phyloP scores from a whole-genome alignment of 2,888 invertebrate genomes.

The Drosophila siamana region DNA sequence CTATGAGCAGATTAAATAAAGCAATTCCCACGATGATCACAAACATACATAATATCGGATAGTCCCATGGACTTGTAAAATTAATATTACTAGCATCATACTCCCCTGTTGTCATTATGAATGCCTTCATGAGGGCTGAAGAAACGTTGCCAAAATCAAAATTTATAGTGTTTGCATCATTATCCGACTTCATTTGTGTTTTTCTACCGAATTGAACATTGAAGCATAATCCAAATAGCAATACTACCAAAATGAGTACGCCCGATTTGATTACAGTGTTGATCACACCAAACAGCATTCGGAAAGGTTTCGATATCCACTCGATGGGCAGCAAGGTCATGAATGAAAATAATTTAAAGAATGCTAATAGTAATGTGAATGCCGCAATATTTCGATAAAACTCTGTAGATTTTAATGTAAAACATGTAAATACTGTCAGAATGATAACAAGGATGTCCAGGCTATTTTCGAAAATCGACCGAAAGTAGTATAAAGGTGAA shows the following conservation, averaged over 20 bases:
- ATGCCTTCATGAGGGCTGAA: not conserved
- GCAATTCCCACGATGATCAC: conserved; percentile 9
- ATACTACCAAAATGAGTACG: not conserved
- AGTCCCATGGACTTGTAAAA: not conserved
- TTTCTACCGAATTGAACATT: not conserved
- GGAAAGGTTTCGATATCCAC: conserved; percentile 15
- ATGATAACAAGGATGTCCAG: conserved; percentile 6
- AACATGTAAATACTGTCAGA: not conserved
- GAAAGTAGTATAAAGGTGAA: conserved; percentile 3
- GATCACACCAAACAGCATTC: conserved; percentile 9
- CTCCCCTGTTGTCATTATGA: conserved; percentile 19
- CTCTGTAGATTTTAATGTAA: not conserved
- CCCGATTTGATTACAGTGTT: not conserved
- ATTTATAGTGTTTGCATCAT: not conserved
- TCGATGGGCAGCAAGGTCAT: not conserved
- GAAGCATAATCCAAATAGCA: conserved; percentile 10
- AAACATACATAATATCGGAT: not conserved
- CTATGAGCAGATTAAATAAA: conserved; percentile 6
- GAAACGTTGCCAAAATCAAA: not conserved
- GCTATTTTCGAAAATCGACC: not conserved
- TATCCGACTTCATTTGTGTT: not conserved
- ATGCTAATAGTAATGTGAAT: not conserved
- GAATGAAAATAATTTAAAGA: not conserved
- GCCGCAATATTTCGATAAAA: not conserved
- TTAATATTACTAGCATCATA: conserved; percentile 12